These are phyloP conservation scores for Anguilla marmorata DNA, from an alignment of 2,797 vertebrate genomes.

Conservation along the genomic window DNA sequence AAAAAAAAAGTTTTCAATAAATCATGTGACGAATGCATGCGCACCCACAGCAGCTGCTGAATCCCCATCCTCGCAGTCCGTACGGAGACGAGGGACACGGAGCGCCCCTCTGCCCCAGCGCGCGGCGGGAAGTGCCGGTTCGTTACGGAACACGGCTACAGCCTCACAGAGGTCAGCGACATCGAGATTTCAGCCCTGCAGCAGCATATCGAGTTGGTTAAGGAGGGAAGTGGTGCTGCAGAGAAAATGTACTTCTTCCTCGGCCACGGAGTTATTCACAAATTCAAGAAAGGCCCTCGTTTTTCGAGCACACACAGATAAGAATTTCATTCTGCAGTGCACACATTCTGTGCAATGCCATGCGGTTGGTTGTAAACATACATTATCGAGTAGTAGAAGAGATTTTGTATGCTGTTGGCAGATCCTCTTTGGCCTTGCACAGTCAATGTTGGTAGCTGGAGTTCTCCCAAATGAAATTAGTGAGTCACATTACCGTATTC, in stretches of 20 bases:
- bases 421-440: neutral
- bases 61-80: neutral
- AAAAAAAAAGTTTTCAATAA: neutral
- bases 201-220: neutral
- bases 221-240: neutral
- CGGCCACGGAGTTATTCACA: neutral
- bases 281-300: neutral
- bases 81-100: neutral
- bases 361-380: neutral
- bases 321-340: neutral
- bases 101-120: neutral
- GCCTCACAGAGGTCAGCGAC: neutral
- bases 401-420: neutral
- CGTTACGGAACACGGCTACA: neutral
- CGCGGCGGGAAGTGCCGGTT: neutral
- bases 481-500: slow-evolving; percentile 8
- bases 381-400: neutral
- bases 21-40: neutral
- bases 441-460: slow-evolving; percentile 5
- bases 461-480: slow-evolving; percentile 4
- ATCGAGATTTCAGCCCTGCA: neutral
- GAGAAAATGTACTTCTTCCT: neutral
- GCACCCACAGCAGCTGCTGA: neutral
- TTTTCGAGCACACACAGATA: neutral
- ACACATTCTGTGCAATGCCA: neutral